Base-by-base conservation (phyloP, 2,113 vertebrate species). In the Maccullochella peelii region DNA sequence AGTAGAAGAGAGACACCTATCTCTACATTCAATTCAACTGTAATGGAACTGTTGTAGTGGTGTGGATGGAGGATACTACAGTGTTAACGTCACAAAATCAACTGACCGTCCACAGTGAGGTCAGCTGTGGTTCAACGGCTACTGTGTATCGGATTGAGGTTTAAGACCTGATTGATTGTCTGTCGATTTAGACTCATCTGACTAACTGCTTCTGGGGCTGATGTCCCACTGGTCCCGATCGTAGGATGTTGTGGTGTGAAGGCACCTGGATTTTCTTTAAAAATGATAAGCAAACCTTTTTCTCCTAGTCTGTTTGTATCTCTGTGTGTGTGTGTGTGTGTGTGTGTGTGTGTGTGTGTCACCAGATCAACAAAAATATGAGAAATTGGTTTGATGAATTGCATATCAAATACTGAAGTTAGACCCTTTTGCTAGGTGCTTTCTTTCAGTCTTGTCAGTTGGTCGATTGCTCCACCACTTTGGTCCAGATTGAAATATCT, bases 1-100 rank as follows among this genome's bases (percentile, higher is more conserved):
- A 69, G 73, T 30, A 73, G 36, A 72, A 74, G 63, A 83, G 40
- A 72, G 76, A 85, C 49, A 57, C 40, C 47, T 9, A 36, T 71
- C 38, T 67, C n/a, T 11, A 8, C 47, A 30, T 18, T 49, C 50
- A 27, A 23, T 21, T 25, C n/a, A 77, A 9, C 50, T 77, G 73
- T 58, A 84, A 55, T 5, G n/a, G 16, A 77, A 38, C 18, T 71
- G 62, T 77, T 74, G 33, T 27, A 49, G 30, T 27, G 20, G 23
- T 65, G 23, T 2, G 12, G 40, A 38, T 54, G 49, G 27, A 80
- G 10, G 42, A 79, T 21, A 36, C 69, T 33, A 36, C 11, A 42
- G 40, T 59, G 69, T 63, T 66, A 73, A 77, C 44, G 33, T 52
- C 40, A 84, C 4, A 70, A 52, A 82, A 80, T 23, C 27, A 33